These are phyloP conservation scores for Psilopogon haemacephalus DNA, from an alignment of 2,113 vertebrate species.

Conservation along the genomic window DNA sequence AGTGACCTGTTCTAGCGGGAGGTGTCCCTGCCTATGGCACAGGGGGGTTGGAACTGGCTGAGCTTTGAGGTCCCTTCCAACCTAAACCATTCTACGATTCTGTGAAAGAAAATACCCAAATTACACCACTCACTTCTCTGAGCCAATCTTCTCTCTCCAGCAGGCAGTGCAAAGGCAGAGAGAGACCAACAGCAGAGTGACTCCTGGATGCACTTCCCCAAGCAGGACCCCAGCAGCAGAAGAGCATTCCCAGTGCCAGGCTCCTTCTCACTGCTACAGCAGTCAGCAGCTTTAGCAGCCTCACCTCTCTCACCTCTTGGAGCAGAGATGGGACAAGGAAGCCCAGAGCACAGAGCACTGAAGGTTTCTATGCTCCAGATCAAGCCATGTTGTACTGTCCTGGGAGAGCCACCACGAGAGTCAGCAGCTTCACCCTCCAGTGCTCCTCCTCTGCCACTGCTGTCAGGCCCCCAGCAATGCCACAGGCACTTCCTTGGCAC, in stretches of 20 bases:
- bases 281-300: neutral
- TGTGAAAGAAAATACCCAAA: neutral
- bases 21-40: no score
- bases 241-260: neutral
- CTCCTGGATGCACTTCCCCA: neutral
- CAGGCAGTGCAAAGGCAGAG: neutral
- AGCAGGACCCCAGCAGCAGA: neutral
- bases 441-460: neutral
- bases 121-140: neutral
- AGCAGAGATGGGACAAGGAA: neutral
- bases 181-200: neutral
- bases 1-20: no score
- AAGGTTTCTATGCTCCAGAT: neutral
- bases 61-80: no score
- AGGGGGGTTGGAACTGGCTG: no score
- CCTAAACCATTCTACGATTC: no score
- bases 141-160: neutral
- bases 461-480: neutral
- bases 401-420: neutral
- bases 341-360: neutral
- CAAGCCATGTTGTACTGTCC: fast-evolving
- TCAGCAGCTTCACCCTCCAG: neutral
- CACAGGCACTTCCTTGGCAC: neutral
- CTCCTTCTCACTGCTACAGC: neutral
- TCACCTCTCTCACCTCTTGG: neutral